phyloP scores from a whole-genome alignment of 2,888 invertebrate genomes.

The Seira ritae region DNA sequence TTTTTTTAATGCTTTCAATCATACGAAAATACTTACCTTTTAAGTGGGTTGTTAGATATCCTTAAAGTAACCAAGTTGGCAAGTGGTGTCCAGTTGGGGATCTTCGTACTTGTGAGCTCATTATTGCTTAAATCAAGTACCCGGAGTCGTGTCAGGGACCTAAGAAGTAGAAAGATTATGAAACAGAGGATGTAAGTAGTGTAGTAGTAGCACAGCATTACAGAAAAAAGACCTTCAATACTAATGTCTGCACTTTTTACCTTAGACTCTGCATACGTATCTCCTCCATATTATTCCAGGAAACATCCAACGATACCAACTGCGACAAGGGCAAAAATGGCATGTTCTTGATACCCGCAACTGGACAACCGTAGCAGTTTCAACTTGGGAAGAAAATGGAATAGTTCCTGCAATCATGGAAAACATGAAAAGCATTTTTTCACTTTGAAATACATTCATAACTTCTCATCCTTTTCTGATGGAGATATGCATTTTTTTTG shows the following conservation, averaged over 20 bases:
- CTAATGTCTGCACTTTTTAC: slow-evolving; percentile 39
- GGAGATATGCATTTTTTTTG: not conserved
- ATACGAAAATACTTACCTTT: slow-evolving; percentile 74
- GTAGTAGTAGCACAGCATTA: too few species aligned
- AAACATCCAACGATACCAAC: slow-evolving; percentile 87
- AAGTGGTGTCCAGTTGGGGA: slow-evolving; percentile 85
- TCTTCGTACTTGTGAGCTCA: slow-evolving; percentile 84
- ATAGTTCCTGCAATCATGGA: slow-evolving; percentile 80
- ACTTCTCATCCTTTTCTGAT: not conserved
- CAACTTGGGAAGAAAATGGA: slow-evolving; percentile 89
- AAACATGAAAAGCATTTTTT: slow-evolving; percentile 23
- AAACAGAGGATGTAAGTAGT: not conserved
- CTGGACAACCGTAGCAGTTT: slow-evolving; percentile 86
- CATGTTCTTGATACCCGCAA: slow-evolving; percentile 85
- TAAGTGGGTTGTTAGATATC: slow-evolving; percentile 88
- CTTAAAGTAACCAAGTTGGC: slow-evolving; percentile 85
- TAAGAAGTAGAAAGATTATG: too few species aligned
- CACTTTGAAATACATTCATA: not conserved
- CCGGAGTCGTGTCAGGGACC: slow-evolving; percentile 79
- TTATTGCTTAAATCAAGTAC: slow-evolving; percentile 84
- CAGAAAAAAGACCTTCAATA: too few species aligned
- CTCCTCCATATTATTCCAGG: slow-evolving; percentile 85
- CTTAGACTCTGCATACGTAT: slow-evolving; percentile 84
- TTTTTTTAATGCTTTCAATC: slow-evolving; percentile 7
- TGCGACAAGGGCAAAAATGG: slow-evolving; percentile 86